Base-by-base conservation (phyloP, 2,888 invertebrate species). In the Cosmia trapezina region DNA sequence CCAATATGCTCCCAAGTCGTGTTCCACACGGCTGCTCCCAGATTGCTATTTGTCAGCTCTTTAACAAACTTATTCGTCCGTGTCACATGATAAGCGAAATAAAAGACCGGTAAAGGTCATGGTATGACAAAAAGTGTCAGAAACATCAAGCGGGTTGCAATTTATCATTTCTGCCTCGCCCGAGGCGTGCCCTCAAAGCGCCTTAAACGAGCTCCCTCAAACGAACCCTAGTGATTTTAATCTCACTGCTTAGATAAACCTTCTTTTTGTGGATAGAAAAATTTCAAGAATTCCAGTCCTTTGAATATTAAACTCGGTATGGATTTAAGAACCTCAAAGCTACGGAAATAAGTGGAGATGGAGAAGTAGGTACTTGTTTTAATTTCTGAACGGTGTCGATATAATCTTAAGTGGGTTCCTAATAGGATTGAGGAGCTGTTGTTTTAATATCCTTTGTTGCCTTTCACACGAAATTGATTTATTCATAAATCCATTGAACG, bases 211-310 rank as follows among this genome's bases (percentile, higher is more conserved):
- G 88, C 85, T 89, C 87, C 85, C 88, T 90, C 90, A 91, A 91
- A 91, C 89, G 86, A 88, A 85, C 90, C 91, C 87, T 90, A 89
- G 90, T 88, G 91, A 91, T 91, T 93, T 93, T 93, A 94, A 94
- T 94, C 93, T 93, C 87, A 89, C 89, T 93, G 92, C 93, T 93
- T 91, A 91, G 90, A 92, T 91, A 91, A 88, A 89, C 86, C 87
- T 87, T 83, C 84, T 88, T 89, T 90, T 89, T 79, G 81, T 80
- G 74, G 77, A 76, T 83, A 84, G 87, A 88, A 88, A 89, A 89
- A 85, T 81, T 84, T 87, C 83, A 84, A 87, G 86, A 86, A 90
- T 83, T 91, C 86, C 86, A 90, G 84, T 91, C 86, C 86, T 86
- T 78, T 80, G 87, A 88, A 91, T 92, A 87, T 90, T 89, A 89